Base-by-base conservation (phyloP, 1,140 invertebrate species). In the Pissodes strobi region DNA sequence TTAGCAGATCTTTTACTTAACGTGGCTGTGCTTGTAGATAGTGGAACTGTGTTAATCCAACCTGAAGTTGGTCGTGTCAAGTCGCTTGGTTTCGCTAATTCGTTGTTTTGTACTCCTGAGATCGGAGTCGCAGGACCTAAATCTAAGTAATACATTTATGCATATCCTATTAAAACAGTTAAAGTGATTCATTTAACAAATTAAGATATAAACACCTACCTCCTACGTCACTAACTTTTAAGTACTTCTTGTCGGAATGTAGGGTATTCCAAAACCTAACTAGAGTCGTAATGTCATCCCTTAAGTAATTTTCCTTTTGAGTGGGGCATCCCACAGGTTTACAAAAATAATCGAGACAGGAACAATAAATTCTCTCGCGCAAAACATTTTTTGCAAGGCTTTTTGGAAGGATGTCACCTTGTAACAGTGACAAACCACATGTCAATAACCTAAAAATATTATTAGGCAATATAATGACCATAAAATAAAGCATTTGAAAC, bases 211-310 rank as follows among this genome's bases (percentile, higher is more conserved):
- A 19, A 10, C 25, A 19, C 66, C 73, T 70, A 83, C 83, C 83
- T 38, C 84, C 83, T 21, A 88, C 87, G 71, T 87, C 85, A 66
- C 85, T 89, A 17, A 87, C 88, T 79, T 91, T 91, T 56, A 99
- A 82, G 78, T 99, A 97, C 78, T 99, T 99, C 79, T 96, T 97
- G 75, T 99, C 97, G 4, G 93, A 91, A 78, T 97, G 92, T 86
- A 99, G 90, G 9, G 90, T 87, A 75, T 97, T 91, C 95, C 96
- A 99, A 78, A 99, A 99, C 66, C 90, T 88, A 18, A 97, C 87
- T n/a, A 99, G 76, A 1, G 89, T 89, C 18, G 87, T 84, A 53
- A 99, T 93, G 74, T 99, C 96, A 70, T 98, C 93, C 27, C 91
- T 79, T 8, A 99, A 78, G 2, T 90, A 87, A 1, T 86, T 84